These are phyloP conservation scores for Acanthosepion lycidas DNA, from an alignment of 2,888 invertebrate species.

Conservation along the genomic window DNA sequence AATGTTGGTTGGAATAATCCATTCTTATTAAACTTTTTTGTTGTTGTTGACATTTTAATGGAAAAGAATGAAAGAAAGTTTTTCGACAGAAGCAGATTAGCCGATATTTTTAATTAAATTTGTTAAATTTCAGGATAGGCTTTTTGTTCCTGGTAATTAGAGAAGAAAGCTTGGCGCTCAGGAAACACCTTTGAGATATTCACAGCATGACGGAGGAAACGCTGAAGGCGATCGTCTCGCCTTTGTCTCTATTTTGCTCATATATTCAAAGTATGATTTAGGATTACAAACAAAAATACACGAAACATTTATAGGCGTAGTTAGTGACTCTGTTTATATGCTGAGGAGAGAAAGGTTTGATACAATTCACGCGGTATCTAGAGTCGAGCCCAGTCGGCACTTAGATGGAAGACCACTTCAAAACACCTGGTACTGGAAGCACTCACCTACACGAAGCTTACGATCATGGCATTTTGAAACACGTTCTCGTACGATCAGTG, in stretches of 20 bases:
- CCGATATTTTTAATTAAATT: neutral
- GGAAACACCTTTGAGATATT: neutral
- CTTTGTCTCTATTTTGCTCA: neutral
- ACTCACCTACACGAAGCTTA: no score
- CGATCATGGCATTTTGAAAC: no score
- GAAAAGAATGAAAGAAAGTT: neutral
- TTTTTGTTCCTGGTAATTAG: neutral
- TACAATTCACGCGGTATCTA: no score
- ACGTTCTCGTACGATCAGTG: no score
- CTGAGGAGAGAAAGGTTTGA: no score
- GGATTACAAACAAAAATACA: neutral
- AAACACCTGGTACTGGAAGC: no score
- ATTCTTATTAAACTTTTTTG: neutral
- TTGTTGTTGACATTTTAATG: neutral
- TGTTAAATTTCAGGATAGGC: neutral
- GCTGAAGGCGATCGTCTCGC: neutral
- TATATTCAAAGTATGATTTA: neutral
- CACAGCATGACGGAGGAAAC: neutral
- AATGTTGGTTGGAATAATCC: no score
- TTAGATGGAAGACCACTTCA: no score
- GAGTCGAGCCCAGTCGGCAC: no score
- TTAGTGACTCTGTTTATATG: neutral
- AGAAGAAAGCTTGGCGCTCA: neutral
- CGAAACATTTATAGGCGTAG: neutral
- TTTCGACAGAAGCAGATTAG: neutral